These are phyloP conservation scores for Eupeodes luniger DNA, from an alignment of 2,888 invertebrate genomes.

Conservation along the genomic window DNA sequence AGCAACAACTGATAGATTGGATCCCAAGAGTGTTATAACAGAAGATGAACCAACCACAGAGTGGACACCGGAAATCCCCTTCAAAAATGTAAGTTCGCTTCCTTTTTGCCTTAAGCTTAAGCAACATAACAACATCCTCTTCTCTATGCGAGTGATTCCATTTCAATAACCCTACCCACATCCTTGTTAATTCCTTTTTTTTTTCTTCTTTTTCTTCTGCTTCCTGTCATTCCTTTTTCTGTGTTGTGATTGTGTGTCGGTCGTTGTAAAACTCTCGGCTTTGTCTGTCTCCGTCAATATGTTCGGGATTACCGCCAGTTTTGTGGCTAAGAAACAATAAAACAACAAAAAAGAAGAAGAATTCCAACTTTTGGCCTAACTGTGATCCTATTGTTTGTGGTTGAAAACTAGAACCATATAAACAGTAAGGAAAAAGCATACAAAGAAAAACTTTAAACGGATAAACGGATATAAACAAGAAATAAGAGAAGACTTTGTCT, in stretches of 20 bases:
- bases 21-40: slow-evolving; percentile 85
- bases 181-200: slow-evolving; percentile 32
- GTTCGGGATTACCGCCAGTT: slow-evolving; percentile 57
- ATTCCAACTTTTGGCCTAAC: slow-evolving; percentile 41
- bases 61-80: slow-evolving; percentile 96
- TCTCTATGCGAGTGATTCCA: background rate
- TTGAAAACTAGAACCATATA: slow-evolving; percentile 26
- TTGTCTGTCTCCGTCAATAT: slow-evolving; percentile 61
- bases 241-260: background rate
- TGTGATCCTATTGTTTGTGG: slow-evolving; percentile 22
- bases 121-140: background rate
- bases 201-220: background rate
- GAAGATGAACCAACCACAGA: slow-evolving; percentile 92
- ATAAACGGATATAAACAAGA: slow-evolving; percentile 12
- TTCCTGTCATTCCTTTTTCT: slow-evolving; percentile 17
- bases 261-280: slow-evolving; percentile 35
- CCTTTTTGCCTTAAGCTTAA: background rate
- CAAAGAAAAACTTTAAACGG: slow-evolving; percentile 40
- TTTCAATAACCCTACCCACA: slow-evolving; percentile 15
- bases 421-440: background rate
- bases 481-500: slow-evolving; percentile 15
- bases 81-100: slow-evolving; percentile 89
- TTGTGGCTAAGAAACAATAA: slow-evolving; percentile 29
- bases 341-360: slow-evolving; percentile 13
- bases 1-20: slow-evolving; percentile 59